Conservation (phyloP, 1,140 invertebrate genomes). For the Bombus waltoni region DNA sequence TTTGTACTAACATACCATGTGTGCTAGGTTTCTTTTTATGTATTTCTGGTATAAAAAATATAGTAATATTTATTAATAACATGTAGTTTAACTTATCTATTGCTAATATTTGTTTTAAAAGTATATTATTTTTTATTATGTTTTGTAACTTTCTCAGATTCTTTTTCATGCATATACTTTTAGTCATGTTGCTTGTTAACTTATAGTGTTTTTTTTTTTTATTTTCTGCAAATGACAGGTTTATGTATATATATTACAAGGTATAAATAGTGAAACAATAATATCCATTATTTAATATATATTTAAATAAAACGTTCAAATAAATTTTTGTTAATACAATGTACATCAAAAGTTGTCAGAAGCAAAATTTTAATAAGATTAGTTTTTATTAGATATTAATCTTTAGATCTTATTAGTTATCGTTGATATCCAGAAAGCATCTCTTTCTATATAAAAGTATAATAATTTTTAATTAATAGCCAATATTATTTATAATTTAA, state of each 20-base stretch:
- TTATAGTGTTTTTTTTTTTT: background rate
- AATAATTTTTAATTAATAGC: background rate
- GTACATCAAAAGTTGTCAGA: background rate
- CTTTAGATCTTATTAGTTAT: background rate
- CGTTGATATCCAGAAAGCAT: slow-evolving; percentile 42
- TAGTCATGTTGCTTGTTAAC: background rate
- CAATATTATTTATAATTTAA: background rate
- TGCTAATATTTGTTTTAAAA: slow-evolving; percentile 14
- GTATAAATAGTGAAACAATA: too few species aligned
- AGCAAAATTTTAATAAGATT: slow-evolving; percentile 53
- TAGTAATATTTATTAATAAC: slow-evolving; percentile 3
- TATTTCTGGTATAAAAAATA: background rate
- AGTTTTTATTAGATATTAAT: background rate
- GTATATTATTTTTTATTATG: background rate
- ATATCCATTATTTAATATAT: background rate
- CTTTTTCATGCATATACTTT: too few species aligned
- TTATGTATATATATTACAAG: background rate
- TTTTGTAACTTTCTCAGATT: background rate
- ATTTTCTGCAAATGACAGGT: background rate
- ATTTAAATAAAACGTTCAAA: background rate
- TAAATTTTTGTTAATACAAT: background rate
- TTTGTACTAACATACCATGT: slow-evolving; percentile 24
- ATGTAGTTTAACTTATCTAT: background rate
- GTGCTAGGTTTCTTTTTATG: slow-evolving; percentile 2
- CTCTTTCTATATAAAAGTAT: slow-evolving; percentile 15